Base-by-base conservation (phyloP, 2,113 vertebrate species). In the Ascaphus truei region DNA sequence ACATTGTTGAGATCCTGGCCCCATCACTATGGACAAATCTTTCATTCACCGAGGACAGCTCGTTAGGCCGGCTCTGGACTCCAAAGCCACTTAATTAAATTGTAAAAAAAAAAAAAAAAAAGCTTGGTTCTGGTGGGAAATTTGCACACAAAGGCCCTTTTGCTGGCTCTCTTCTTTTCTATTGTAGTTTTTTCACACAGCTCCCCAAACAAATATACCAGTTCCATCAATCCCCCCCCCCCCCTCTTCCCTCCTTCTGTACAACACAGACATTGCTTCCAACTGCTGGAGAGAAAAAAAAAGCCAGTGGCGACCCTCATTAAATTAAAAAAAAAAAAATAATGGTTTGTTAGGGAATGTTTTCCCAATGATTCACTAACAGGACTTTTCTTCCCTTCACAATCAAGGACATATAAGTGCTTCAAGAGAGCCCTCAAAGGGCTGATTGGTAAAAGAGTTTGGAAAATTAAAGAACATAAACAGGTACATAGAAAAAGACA, bases 131-230 rank as follows among this genome's bases (percentile, higher is more conserved):
- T 72, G 86, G 92, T 94, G 93, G 95, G 95, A 98, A 98, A 98
- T 99, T 98, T 98, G 92, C 94, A 98, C 94, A 99, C 95, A 98
- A 96, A 98, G 88, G 78, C 75, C 67, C 29, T 76, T 90, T 88
- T 89, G 89, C 91, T 85, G 80, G 85, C 72, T 77, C 62, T 68
- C 71, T 75, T 76, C 73, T 41, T 29, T 52, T 72, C 23, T 57
- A 2, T 62, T 20, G 72, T 55, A 75, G 62, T 74, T 59, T 65
- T 75, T 75, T 29, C 68, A 7, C 74, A 65, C 50, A 72, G 77
- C 76, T 73, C 65, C 25, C 39, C 76, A 73, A 82, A 84, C 77
- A 77, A 74, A 78, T 51, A 71, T 52, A 60, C 56, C 53, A 74
- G 13, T 48, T 37, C 58, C 25, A 73, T 41, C 60, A 57, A 62